Conservation (phyloP, 2,888 invertebrate species). For the Lacanobia wlatinum region DNA sequence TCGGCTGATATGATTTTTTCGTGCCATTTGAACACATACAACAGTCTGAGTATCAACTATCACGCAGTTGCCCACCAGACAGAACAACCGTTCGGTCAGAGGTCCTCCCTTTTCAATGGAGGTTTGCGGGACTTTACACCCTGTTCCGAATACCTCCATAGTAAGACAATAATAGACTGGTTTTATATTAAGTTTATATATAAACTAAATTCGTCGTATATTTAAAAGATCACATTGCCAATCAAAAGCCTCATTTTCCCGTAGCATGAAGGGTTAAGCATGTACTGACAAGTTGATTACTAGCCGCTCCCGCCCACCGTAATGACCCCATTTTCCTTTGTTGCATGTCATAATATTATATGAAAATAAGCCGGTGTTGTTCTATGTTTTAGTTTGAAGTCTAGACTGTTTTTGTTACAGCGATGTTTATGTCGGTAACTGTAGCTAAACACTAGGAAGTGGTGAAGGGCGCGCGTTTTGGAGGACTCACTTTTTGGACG, state of each 20-base stretch:
- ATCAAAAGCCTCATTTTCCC: constrained; percentile 19
- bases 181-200: no score
- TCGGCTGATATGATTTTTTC: no score
- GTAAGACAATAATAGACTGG: no score
- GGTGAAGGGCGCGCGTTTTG: background rate
- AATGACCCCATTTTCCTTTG: constrained; percentile 52
- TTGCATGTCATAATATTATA: constrained; percentile 51
- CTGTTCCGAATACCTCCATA: no score
- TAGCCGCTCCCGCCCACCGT: constrained; percentile 26
- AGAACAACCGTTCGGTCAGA: no score
- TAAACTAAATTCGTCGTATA: background rate
- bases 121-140: no score
- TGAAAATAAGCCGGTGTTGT: constrained; percentile 43
- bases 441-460: background rate
- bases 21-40: no score
- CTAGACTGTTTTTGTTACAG: constrained; percentile 18
- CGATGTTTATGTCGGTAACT: background rate
- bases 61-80: no score
- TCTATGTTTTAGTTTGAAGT: constrained; percentile 15
- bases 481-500: background rate
- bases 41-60: no score
- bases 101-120: no score
- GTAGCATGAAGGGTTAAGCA: constrained; percentile 31
- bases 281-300: constrained; percentile 61
- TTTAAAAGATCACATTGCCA: constrained; percentile 23